These are phyloP conservation scores for Trachelipus rathkii DNA, from an alignment of 1,140 invertebrate genomes.

Conservation along the genomic window DNA sequence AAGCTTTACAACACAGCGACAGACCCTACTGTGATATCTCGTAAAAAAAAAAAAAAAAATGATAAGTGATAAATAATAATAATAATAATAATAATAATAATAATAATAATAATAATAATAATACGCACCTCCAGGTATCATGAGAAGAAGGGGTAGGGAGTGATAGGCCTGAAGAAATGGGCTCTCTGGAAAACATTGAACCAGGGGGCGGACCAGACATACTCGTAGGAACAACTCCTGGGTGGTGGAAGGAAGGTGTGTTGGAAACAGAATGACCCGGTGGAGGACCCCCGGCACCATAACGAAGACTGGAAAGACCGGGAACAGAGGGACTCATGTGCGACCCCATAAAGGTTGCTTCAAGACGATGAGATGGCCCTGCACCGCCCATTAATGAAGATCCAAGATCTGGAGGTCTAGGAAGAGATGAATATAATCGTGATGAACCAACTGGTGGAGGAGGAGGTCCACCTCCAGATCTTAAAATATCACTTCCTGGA, in stretches of 20 bases:
- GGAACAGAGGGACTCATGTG: conserved; percentile 43
- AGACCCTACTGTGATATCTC: too few relatives aligned
- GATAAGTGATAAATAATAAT: too few relatives aligned
- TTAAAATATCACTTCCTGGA: conserved; percentile 47
- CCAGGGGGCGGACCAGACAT: conserved; percentile 43
- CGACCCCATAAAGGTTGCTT: conserved; percentile 31
- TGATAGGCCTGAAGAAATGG: conserved; percentile 34
- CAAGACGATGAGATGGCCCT: conserved; percentile 39
- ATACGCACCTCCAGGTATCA: conserved; percentile 41
- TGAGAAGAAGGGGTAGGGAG: conserved; percentile 39
- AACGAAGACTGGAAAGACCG: conserved; percentile 37
- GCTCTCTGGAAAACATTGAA: conserved; percentile 44
- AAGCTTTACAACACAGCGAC: too few relatives aligned
- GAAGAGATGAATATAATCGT: conserved; percentile 38
- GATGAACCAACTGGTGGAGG: conserved; percentile 4
- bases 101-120: not conserved
- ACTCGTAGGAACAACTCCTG: conserved; percentile 38
- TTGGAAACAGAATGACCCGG: conserved; percentile 18
- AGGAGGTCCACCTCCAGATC: conserved; percentile 32
- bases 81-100: not conserved
- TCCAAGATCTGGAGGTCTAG: conserved; percentile 39
- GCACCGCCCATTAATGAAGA: conserved; percentile 31
- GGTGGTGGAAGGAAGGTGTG: conserved; percentile 35
- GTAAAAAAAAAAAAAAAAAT: too few relatives aligned
- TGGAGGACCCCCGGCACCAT: conserved; percentile 30